Conservation (phyloP, 2,797 vertebrate species). For the Sebastes steindachneri region DNA sequence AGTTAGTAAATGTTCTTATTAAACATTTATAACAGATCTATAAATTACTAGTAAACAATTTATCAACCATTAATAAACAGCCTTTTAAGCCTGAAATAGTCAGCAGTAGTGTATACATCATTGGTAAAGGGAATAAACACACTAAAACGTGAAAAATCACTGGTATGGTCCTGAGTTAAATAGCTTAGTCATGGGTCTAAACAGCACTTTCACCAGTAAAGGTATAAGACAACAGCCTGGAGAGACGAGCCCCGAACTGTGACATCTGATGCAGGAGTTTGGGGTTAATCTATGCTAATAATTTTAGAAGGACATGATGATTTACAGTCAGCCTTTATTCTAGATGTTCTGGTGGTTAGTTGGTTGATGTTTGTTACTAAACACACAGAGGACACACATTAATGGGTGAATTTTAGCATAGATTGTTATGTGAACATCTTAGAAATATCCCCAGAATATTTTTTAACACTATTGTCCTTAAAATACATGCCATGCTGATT, state of each 20-base stretch:
- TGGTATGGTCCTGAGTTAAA: slow-evolving; percentile 33
- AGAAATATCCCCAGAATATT: slow-evolving; percentile 14
- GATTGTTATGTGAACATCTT: slow-evolving; percentile 55
- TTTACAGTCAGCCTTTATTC: slow-evolving; percentile 5
- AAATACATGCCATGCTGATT: slow-evolving; percentile 62
- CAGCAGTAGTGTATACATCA: not conserved
- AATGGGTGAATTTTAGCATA: slow-evolving; percentile 55
- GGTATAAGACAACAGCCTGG: slow-evolving; percentile 55
- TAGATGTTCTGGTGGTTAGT: slow-evolving; percentile 10
- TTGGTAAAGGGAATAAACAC: not conserved
- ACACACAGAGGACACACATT: slow-evolving; percentile 25
- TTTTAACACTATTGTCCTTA: slow-evolving; percentile 23
- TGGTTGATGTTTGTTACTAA: slow-evolving; percentile 4
- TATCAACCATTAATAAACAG: not conserved
- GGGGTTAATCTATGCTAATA: slow-evolving; percentile 25
- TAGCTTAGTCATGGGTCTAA: slow-evolving; percentile 53
- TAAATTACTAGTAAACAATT: not conserved
- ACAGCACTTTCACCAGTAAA: slow-evolving; percentile 65
- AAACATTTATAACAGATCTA: not conserved
- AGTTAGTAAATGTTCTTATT: not conserved
- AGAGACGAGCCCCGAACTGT: slow-evolving; percentile 51
- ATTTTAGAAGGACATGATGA: slow-evolving; percentile 12
- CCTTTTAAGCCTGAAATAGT: not conserved
- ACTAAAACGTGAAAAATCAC: slow-evolving; percentile 14
- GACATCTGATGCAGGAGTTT: slow-evolving; percentile 25